Conservation (phyloP, 92 coral and sea anemone genomes). For the Zoanthus solanderi region DNA sequence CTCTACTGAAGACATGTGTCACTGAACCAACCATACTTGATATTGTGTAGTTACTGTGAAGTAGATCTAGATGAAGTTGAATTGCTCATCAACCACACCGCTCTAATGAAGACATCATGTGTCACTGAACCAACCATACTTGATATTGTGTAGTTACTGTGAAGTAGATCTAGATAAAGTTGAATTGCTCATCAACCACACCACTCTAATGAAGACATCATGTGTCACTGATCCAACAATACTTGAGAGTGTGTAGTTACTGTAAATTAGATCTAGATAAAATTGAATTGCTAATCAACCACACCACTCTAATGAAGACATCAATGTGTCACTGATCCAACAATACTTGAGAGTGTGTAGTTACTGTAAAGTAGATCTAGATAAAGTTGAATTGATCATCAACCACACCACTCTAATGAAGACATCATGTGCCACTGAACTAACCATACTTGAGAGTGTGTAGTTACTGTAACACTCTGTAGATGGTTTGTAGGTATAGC, state of each 20-base stretch:
- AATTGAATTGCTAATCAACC: too few relatives aligned
- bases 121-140: not conserved
- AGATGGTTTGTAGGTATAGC: not conserved
- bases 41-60: not conserved
- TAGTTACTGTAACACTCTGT: constrained; percentile 59
- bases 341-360: not conserved
- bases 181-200: too few relatives aligned
- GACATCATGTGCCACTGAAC: constrained; percentile 63
- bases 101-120: too few relatives aligned
- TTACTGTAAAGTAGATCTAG: constrained; percentile 55
- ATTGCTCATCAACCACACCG: too few relatives aligned
- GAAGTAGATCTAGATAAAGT: too few relatives aligned
- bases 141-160: not conserved
- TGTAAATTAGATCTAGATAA: constrained; percentile 40
- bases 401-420: constrained; percentile 59
- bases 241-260: not conserved
- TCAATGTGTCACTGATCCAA: too few relatives aligned
- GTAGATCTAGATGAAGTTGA: too few relatives aligned
- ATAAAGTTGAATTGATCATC: constrained; percentile 52
- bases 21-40: not conserved
- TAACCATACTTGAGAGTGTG: not conserved
- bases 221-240: too few relatives aligned
- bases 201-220: too few relatives aligned
- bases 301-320: too few relatives aligned
- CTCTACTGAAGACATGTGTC: too few relatives aligned